Conservation (phyloP, 2,888 invertebrate genomes). For the Oxystoma pomonae region DNA sequence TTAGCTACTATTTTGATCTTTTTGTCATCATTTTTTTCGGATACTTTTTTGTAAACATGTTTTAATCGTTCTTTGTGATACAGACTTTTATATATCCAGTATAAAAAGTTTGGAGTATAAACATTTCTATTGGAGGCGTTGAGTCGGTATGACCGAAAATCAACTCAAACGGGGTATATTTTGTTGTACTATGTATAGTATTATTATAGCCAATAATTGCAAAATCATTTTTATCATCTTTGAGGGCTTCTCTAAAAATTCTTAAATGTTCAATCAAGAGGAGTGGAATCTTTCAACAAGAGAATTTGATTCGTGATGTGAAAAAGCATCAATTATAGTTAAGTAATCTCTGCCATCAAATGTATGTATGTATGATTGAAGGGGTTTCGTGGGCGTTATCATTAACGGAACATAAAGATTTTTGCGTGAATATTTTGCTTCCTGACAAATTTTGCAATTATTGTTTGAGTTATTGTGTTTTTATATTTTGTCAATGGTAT, state of each 20-base stretch:
- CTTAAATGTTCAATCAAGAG: slow-evolving; percentile 5
- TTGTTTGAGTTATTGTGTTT: not conserved
- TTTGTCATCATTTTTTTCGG: slow-evolving; percentile 1
- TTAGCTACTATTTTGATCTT: slow-evolving; percentile 9
- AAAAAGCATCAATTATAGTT: not conserved
- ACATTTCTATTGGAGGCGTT: slow-evolving; percentile 14
- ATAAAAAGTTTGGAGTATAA: slow-evolving; percentile 12
- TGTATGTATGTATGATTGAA: not conserved
- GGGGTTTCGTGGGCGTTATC: not conserved
- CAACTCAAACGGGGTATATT: slow-evolving; percentile 1
- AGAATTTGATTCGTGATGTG: slow-evolving; percentile 5
- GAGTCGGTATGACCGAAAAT: slow-evolving; percentile 9
- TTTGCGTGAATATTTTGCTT: not conserved
- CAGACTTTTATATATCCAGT: slow-evolving; percentile 17
- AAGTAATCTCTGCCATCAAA: slow-evolving; percentile 1
- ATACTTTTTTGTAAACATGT: slow-evolving; percentile 8
- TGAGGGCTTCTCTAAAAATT: slow-evolving; percentile 2
- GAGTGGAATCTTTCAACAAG: slow-evolving; percentile 12
- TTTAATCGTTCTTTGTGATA: slow-evolving; percentile 14
- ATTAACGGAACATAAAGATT: not conserved
- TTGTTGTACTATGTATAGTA: not conserved
- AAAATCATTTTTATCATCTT: slow-evolving; percentile 1
- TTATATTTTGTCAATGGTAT: no score
- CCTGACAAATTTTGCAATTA: not conserved
- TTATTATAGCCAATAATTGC: slow-evolving; percentile 3